phyloP scores from a whole-genome alignment of 2,113 vertebrate genomes.

The Dicerorhinus sumatrensis region DNA sequence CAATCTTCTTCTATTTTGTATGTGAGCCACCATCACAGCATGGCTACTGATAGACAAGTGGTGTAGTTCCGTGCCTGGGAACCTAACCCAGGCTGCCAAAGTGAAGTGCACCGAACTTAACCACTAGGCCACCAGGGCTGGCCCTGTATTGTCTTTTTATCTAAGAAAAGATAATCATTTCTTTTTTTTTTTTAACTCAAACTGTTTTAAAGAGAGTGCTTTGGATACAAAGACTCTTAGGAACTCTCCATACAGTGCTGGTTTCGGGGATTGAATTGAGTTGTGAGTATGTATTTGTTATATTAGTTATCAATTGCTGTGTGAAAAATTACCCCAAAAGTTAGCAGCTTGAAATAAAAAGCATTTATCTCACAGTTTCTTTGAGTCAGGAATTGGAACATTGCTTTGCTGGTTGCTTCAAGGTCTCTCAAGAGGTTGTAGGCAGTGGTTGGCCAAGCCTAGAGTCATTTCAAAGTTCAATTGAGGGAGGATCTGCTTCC shows the following conservation, averaged over 20 bases:
- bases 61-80: too few relatives aligned
- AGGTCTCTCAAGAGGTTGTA: background rate
- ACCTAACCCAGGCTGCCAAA: too few relatives aligned
- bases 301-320: background rate
- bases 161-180: background rate
- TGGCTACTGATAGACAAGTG: too few relatives aligned
- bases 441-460: background rate
- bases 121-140: too few relatives aligned
- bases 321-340: background rate
- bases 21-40: too few relatives aligned
- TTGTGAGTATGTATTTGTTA: background rate
- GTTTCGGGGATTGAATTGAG: background rate
- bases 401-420: background rate
- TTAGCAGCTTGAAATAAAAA: background rate
- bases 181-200: conserved; percentile 32
- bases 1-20: too few relatives aligned
- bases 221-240: background rate
- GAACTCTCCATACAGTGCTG: background rate
- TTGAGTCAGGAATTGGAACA: background rate
- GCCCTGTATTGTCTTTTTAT: background rate
- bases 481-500: background rate
- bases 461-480: background rate
- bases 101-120: too few relatives aligned
- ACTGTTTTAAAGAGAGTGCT: background rate
- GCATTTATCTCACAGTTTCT: background rate